Conservation (phyloP, 2,888 invertebrate genomes). For the Dicyrtomina minuta region DNA sequence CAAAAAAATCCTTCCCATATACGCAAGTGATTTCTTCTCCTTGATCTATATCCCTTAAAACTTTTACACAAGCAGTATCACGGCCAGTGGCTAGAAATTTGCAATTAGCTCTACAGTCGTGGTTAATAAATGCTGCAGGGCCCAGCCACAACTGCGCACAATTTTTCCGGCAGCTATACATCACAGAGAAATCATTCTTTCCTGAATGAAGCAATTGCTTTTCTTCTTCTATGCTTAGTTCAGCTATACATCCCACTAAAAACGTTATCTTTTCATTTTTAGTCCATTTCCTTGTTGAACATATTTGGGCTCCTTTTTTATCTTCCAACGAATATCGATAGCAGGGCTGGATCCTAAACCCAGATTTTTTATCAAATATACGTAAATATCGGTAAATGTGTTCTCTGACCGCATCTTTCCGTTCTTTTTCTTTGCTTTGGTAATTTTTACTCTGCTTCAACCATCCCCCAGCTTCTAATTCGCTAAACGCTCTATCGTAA, state of each 20-base stretch:
- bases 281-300: slow-evolving; percentile 86
- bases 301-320: slow-evolving; percentile 92
- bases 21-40: slow-evolving; percentile 98
- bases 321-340: slow-evolving; percentile 94
- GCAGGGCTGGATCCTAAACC: slow-evolving; percentile 92
- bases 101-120: slow-evolving; percentile 97
- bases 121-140: slow-evolving; percentile 99
- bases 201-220: slow-evolving; percentile 84
- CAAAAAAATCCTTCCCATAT: slow-evolving; percentile 99
- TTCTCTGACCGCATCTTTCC: slow-evolving; percentile 81
- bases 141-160: slow-evolving; percentile 99
- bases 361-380: slow-evolving; percentile 91
- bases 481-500: slow-evolving; percentile 81
- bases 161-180: slow-evolving; percentile 98
- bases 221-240: slow-evolving; percentile 91
- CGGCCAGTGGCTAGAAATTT: slow-evolving; percentile 97
- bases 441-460: slow-evolving; percentile 61
- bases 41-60: slow-evolving; percentile 87
- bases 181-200: slow-evolving; percentile 98
- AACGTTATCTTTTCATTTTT: slow-evolving; percentile 95
- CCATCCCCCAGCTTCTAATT: slow-evolving; percentile 78
- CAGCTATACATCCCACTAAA: slow-evolving; percentile 96
- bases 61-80: slow-evolving; percentile 95
- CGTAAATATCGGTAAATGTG: slow-evolving; percentile 92
- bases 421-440: slow-evolving; percentile 68